A percentile compares a stretch with the other conserved stretches of the same genome.
These are phyloP conservation scores for Phoebastria nigripes DNA, from an alignment of 2,797 vertebrate species.

Conservation along the genomic window DNA sequence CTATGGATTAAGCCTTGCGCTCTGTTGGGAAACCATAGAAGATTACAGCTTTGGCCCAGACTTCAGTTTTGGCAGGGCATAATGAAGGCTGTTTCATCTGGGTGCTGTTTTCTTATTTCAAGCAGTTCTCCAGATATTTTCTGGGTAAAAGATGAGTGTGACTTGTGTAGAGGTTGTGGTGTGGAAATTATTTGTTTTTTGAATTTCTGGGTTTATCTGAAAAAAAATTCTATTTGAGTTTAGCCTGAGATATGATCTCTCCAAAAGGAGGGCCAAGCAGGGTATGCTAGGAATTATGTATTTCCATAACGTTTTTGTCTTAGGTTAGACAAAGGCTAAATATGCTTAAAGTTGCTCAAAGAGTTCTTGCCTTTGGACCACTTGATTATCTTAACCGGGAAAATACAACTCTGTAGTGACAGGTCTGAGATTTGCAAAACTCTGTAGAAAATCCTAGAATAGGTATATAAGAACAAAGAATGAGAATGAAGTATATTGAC, in stretches of 20 bases:
- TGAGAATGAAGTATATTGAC: slow-evolving; percentile 8
- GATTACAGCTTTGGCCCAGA: neutral
- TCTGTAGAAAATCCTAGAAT: neutral
- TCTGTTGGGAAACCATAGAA: neutral
- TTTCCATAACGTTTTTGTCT: neutral
- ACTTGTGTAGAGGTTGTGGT: neutral
- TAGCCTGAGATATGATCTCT: neutral
- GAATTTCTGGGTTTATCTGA: neutral
- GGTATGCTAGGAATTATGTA: neutral
- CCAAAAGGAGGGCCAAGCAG: neutral
- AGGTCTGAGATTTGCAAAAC: neutral
- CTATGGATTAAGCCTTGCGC: neutral
- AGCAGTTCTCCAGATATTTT: neutral
- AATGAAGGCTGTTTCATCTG: neutral
- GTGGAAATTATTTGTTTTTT: neutral
- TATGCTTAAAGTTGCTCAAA: neutral
- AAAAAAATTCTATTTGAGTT: neutral
- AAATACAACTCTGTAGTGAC: neutral
- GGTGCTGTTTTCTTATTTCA: neutral
- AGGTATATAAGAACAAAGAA: neutral
- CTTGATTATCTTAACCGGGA: neutral
- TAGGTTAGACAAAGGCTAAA: neutral
- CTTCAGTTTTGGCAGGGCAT: neutral
- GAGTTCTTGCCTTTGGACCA: neutral
- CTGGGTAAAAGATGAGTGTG: neutral